phyloP scores from a whole-genome alignment of 2,797 vertebrate species.

The Pogonophryne albipinna region DNA sequence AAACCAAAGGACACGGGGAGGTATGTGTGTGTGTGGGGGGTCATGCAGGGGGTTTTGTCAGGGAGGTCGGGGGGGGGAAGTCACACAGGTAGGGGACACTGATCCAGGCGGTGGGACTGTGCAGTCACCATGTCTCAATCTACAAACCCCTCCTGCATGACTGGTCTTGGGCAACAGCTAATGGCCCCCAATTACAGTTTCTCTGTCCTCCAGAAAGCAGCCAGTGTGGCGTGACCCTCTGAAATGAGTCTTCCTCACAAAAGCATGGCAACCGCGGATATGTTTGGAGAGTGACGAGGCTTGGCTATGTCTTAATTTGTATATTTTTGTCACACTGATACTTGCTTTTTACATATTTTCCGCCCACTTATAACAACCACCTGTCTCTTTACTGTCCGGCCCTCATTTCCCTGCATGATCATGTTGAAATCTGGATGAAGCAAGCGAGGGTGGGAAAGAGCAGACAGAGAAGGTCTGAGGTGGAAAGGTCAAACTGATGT shows the following conservation, averaged over 20 bases:
- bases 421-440: constrained; percentile 61
- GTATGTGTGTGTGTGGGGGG: constrained; percentile 27
- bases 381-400: background rate
- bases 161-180: constrained; percentile 75
- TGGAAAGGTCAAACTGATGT: constrained; percentile 83
- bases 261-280: constrained; percentile 38
- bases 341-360: background rate
- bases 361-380: background rate
- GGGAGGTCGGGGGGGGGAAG: constrained; percentile 51
- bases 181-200: constrained; percentile 82
- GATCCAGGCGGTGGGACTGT: constrained; percentile 74
- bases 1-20: constrained; percentile 30
- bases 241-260: constrained; percentile 69
- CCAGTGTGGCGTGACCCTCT: constrained; percentile 77
- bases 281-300: background rate
- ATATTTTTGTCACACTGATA: background rate
- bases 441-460: constrained; percentile 60
- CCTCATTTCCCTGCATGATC: constrained; percentile 21
- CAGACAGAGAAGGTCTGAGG: constrained; percentile 61
- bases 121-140: constrained; percentile 81
- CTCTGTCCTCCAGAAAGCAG: constrained; percentile 82
- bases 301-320: background rate
- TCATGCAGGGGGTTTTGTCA: constrained; percentile 41
- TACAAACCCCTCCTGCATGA: constrained; percentile 78
- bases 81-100: constrained; percentile 77